These are phyloP conservation scores for Macrostomum lignano DNA, from an alignment of 1,140 invertebrate genomes.

Conservation along the genomic window DNA sequence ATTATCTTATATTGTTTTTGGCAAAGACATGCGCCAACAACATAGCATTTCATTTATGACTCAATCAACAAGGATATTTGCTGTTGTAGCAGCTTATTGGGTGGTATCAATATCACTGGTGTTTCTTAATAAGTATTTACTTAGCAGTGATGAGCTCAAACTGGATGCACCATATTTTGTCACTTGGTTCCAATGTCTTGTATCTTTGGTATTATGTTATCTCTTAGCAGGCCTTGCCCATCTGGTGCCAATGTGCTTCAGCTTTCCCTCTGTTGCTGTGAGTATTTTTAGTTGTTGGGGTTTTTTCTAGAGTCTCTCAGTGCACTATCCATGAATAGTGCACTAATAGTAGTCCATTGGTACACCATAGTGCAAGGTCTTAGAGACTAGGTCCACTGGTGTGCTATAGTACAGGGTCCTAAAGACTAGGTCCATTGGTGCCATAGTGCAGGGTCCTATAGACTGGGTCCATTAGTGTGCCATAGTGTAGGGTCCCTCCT, in stretches of 20 bases:
- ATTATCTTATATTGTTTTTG: too few relatives aligned
- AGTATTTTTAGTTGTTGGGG: slow-evolving; percentile 8
- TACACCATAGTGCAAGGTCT: background rate
- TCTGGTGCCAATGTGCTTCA: slow-evolving; percentile 29
- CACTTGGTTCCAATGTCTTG: slow-evolving; percentile 81
- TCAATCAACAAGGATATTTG: too few relatives aligned
- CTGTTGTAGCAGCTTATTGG: too few relatives aligned
- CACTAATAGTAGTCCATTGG: background rate
- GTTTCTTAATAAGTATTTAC: slow-evolving; percentile 32
- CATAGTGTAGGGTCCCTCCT: too few relatives aligned
- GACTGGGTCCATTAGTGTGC: too few relatives aligned
- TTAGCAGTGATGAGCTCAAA: slow-evolving; percentile 32
- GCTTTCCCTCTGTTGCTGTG: slow-evolving; percentile 27
- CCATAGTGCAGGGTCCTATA: too few relatives aligned
- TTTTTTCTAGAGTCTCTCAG: background rate
- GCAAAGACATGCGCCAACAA: too few relatives aligned
- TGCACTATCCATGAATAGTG: slow-evolving; percentile 3
- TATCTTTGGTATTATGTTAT: slow-evolving; percentile 53
- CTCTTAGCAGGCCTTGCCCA: slow-evolving; percentile 33
- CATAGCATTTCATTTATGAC: too few relatives aligned
- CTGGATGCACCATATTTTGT: slow-evolving; percentile 81
- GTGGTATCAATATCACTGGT: too few relatives aligned
- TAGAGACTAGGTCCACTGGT: background rate
- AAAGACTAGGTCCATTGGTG: too few relatives aligned
- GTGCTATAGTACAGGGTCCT: slow-evolving; percentile 3